A percentile compares a stretch with the other conserved stretches of the same genome.
phyloP scores from a whole-genome alignment of 2,113 vertebrate genomes.

The Antechinus flavipes region DNA sequence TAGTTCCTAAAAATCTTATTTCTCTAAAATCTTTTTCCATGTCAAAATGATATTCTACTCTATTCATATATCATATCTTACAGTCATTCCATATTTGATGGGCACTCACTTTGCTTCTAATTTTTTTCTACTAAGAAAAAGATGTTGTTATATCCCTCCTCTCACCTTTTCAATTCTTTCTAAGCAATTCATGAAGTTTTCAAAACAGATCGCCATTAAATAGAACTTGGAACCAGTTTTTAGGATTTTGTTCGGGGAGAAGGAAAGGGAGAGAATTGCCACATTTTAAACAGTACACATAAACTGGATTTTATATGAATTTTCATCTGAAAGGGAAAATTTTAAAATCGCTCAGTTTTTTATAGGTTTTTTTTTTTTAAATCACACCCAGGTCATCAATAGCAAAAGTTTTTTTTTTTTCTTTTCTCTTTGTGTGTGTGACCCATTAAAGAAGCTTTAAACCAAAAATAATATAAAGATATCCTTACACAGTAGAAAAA shows the following conservation, averaged over 20 bases:
- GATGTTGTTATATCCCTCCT: not conserved
- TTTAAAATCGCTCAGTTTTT: not conserved
- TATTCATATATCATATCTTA: not conserved
- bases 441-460: conserved; percentile 8
- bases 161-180: not conserved
- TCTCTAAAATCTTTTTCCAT: not conserved
- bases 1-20: not conserved
- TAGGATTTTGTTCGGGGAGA: not conserved
- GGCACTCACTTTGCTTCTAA: not conserved
- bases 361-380: not conserved
- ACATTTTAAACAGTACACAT: conserved; percentile 7
- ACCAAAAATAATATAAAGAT: not conserved
- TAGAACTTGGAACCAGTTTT: not conserved
- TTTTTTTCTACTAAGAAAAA: not conserved
- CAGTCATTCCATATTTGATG: not conserved
- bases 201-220: not conserved
- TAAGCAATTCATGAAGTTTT: not conserved
- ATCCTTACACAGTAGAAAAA: not conserved
- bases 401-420: not conserved
- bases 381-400: not conserved
- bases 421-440: not conserved
- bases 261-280: not conserved
- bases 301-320: not conserved
- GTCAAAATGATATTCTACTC: not conserved
- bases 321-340: not conserved